Percentiles rank a stretch among this genome's conserved stretches.
Evolutionary conservation across 2,888 invertebrate genomes (phyloP).

Genomic region (Lamellibrachia satsuma): DNA sequence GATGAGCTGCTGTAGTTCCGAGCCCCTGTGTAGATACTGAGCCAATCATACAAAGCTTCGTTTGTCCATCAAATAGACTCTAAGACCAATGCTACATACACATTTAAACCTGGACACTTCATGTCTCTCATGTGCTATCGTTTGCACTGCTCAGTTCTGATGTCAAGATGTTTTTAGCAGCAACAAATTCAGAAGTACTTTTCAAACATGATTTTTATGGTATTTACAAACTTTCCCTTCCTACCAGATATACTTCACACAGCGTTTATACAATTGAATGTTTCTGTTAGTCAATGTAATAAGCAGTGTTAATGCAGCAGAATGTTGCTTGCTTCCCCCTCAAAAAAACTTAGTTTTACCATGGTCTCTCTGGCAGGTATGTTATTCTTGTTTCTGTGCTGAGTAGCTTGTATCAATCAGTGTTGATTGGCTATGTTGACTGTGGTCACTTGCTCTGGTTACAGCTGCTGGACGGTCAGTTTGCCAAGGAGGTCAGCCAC

Average conservation of each 20-base stretch:
- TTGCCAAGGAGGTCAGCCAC: slow-evolving; percentile 84
- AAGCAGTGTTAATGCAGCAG: background rate
- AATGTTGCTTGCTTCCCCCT: background rate
- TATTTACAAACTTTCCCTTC: too few relatives aligned
- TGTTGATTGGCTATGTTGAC: background rate
- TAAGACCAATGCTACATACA: too few relatives aligned
- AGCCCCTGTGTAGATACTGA: too few relatives aligned
- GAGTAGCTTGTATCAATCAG: background rate
- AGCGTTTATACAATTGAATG: background rate
- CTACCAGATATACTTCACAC: background rate
- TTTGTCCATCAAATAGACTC: too few relatives aligned
- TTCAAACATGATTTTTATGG: too few relatives aligned
- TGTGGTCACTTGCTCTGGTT: slow-evolving; percentile 34
- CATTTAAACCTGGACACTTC: too few relatives aligned
- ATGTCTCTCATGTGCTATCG: too few relatives aligned
- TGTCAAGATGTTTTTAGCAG: too few relatives aligned
- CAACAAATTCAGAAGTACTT: too few relatives aligned
- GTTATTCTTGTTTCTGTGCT: background rate
- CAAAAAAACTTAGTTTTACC: background rate
- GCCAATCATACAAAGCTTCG: too few relatives aligned
- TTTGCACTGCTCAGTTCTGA: too few relatives aligned
- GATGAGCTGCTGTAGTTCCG: too few relatives aligned
- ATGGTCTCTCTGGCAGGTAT: background rate
- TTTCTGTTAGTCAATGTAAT: background rate
- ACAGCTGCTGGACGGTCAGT: slow-evolving; percentile 77